Evolutionary conservation across 1,140 invertebrate genomes (phyloP), one percentile per base, ranked within the genome.

Genomic region (Probaryconus sp.): DNA sequence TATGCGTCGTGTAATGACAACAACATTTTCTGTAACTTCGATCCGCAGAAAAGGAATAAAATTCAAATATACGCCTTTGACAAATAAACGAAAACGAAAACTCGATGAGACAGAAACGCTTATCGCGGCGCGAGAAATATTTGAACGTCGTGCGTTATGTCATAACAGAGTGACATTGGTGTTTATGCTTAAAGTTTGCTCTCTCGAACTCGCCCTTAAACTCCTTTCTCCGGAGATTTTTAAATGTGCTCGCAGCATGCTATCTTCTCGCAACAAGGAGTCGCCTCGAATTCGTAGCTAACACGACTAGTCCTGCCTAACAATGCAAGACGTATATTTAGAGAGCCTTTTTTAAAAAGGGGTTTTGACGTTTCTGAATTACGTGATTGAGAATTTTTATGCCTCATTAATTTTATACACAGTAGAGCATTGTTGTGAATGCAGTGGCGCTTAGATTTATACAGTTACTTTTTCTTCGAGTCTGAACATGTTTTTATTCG

Each of bases 151-250:
- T 17, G 11, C 16, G 14, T 69, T 60, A 43, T 30, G 37, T 43
- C 55, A 45, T 58, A 67, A 43, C 35, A 18, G 11, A 33, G 45
- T 50, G 13, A 35, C 33, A 24, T 30, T 18, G 26, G 13, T 69
- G 65, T 60, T 69, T 58, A 21, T 28, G 20, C 24, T 42, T 9
- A 14, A 28, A 58, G 53, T 58, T 68, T 58, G 53, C 24, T 38
- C 35, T 31, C 5, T 10, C 47, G 53, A 60, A 47, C 48, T 70
- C 67, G 38, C 43, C 40, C 47, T 69, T 53, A 69, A 68, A 68
- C 43, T 35, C 45, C 17, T 28, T 51, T 30, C 45, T 20, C 20
- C 18, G 14, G 18, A 56, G 55, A 69, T 69, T 69, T n/a, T n/a
- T 69, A 60, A 53, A 68, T 68, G 47, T 45, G 14, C 28, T 38